These are phyloP conservation scores for Sminthurides bifidus DNA, from an alignment of 1,140 invertebrate species.

Conservation along the genomic window DNA sequence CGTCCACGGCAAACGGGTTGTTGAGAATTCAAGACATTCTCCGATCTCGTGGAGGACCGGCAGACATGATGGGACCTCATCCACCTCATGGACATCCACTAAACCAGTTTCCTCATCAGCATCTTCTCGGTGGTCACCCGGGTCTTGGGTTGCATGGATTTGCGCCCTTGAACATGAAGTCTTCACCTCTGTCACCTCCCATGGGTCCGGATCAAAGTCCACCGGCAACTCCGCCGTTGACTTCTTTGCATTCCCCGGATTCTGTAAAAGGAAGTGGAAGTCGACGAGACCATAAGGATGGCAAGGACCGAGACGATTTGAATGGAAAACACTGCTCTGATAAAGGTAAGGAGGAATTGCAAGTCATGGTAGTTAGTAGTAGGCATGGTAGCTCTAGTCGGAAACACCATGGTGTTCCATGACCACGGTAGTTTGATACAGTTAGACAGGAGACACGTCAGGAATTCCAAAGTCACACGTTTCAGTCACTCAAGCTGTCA, in stretches of 20 bases:
- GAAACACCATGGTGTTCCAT: too few species aligned
- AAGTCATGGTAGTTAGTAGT: too few species aligned
- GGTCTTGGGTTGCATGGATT: constrained; percentile 18
- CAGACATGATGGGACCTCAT: constrained; percentile 4
- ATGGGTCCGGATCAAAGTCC: constrained; percentile 31
- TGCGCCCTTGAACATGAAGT: constrained; percentile 24
- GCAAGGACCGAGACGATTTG: constrained; percentile 18
- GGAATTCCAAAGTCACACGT: too few species aligned
- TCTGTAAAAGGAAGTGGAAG: constrained; percentile 12
- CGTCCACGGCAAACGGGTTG: constrained; percentile 19
- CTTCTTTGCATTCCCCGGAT: constrained; percentile 19
- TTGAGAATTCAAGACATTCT: constrained; percentile 31
- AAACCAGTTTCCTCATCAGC: constrained; percentile 15
- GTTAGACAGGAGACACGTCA: too few species aligned
- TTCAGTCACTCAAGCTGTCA: too few species aligned
- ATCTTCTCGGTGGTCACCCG: constrained; percentile 14
- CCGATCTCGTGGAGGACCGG: constrained; percentile 18
- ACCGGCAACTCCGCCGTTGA: constrained; percentile 30
- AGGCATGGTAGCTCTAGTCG: too few species aligned
- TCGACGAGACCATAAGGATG: constrained; percentile 1
- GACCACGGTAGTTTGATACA: too few species aligned
- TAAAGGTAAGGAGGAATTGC: constrained; percentile 26
- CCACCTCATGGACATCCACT: constrained; percentile 10
- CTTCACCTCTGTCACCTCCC: constrained; percentile 28
- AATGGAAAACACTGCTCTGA: constrained; percentile 22